These are phyloP conservation scores for Gila orcuttii DNA, from an alignment of 2,113 vertebrate genomes.

Conservation along the genomic window DNA sequence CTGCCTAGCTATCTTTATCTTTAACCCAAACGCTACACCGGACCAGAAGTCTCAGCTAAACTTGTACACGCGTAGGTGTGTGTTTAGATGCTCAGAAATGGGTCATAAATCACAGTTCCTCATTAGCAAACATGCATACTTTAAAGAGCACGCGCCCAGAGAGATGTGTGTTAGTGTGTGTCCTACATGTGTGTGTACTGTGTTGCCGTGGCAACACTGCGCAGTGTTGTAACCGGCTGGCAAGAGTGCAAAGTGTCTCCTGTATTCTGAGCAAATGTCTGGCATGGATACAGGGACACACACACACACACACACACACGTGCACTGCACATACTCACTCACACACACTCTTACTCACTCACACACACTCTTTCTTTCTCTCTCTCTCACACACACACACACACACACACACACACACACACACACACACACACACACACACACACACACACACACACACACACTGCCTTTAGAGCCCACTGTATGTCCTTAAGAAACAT, in stretches of 20 bases:
- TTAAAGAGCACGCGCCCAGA: conserved; percentile 32
- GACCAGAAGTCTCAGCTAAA: neutral
- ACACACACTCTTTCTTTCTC: too few species aligned
- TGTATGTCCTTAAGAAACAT: too few species aligned
- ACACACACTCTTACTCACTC: conserved; percentile 37
- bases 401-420: conserved; percentile 35
- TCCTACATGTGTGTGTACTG: conserved; percentile 52
- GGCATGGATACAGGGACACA: conserved; percentile 46
- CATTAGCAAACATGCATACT: conserved; percentile 15
- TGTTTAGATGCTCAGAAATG: neutral
- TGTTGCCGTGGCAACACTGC: conserved; percentile 35
- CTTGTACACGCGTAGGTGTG: neutral
- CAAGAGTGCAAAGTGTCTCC: conserved; percentile 38
- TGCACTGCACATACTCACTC: too few species aligned
- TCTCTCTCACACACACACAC: conserved; percentile 21
- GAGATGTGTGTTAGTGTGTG: conserved; percentile 56
- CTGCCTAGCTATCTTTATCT: neutral
- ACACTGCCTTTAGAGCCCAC: neutral
- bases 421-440: conserved; percentile 41
- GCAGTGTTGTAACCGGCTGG: conserved; percentile 53
- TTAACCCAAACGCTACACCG: neutral
- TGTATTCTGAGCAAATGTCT: conserved; percentile 42
- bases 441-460: neutral
- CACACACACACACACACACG: too few species aligned
- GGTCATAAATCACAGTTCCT: conserved; percentile 3